A percentile compares a stretch with the other conserved stretches of the same genome.
Conservation (phyloP, 2,113 vertebrate species). For the Nothobranchius kuhntae region DNA sequence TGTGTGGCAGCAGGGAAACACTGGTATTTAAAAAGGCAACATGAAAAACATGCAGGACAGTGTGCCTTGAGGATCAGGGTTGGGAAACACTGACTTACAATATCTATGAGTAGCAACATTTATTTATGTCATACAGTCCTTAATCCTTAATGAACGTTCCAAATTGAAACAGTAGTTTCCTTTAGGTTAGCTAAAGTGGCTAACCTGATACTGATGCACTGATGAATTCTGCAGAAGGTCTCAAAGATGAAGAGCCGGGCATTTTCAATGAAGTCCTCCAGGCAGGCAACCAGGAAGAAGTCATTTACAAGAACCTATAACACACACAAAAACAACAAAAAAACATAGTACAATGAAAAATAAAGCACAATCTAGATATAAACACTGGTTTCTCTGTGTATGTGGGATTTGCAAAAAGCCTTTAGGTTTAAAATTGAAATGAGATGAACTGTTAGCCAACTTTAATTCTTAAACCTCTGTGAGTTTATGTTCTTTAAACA, state of each 20-base stretch:
- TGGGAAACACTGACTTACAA: background rate
- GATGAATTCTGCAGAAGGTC: conserved; percentile 98
- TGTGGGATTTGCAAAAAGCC: background rate
- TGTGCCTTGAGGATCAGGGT: too few relatives aligned
- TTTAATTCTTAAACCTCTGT: too few relatives aligned
- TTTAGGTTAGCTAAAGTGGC: conserved; percentile 68
- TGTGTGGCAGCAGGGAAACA: too few relatives aligned
- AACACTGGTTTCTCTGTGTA: conserved; percentile 4
- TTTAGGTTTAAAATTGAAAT: background rate
- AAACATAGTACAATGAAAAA: background rate
- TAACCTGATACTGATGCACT: conserved; percentile 99
- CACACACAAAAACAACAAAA: background rate
- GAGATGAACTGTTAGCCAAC: too few relatives aligned
- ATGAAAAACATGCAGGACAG: too few relatives aligned
- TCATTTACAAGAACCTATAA: conserved; percentile 93
- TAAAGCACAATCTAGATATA: background rate
- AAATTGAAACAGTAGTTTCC: background rate
- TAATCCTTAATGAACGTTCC: conserved; percentile 75
- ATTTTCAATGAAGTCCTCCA: conserved; percentile 98
- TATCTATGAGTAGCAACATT: conserved; percentile 16
- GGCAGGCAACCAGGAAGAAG: conserved; percentile 95
- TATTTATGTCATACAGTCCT: conserved; percentile 21
- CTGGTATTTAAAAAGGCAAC: too few relatives aligned
- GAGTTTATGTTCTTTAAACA: too few relatives aligned
- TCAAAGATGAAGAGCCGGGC: conserved; percentile 98